phyloP scores from a whole-genome alignment of 1,140 invertebrate species.

The Meloidogyne floridensis region DNA sequence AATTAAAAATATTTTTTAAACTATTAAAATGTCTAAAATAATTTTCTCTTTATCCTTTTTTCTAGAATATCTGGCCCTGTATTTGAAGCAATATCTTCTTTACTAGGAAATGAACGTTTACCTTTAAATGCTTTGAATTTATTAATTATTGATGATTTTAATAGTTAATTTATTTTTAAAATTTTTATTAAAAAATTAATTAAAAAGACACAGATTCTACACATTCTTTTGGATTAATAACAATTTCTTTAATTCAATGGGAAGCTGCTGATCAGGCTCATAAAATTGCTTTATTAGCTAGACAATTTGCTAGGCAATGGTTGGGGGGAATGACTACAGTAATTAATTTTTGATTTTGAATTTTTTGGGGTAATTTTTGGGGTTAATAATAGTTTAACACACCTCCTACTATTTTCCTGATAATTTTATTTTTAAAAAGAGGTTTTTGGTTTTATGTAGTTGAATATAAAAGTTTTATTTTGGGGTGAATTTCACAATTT shows the following conservation, averaged over 20 bases:
- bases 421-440: too few species aligned
- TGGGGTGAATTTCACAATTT: too few species aligned
- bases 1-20: too few species aligned
- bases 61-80: slow-evolving; percentile 12
- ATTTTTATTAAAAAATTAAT: neutral
- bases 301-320: slow-evolving; percentile 46
- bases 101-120: slow-evolving; percentile 38
- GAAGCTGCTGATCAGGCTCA: slow-evolving; percentile 47
- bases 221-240: slow-evolving; percentile 46
- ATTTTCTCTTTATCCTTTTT: neutral
- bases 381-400: too few species aligned
- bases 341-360: neutral
- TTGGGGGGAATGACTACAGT: slow-evolving; percentile 45
- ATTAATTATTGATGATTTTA: slow-evolving; percentile 36
- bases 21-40: neutral
- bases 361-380: too few species aligned
- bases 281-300: slow-evolving; percentile 45
- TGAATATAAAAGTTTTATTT: too few species aligned
- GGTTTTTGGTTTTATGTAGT: too few species aligned
- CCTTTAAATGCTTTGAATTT: slow-evolving; percentile 40
- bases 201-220: slow-evolving; percentile 31
- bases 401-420: too few species aligned
- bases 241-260: slow-evolving; percentile 39
- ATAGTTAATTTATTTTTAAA: slow-evolving; percentile 25
- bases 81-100: slow-evolving; percentile 33